phyloP scores from a whole-genome alignment of 1,140 invertebrate species.

The Aphelenchoides besseyi region DNA sequence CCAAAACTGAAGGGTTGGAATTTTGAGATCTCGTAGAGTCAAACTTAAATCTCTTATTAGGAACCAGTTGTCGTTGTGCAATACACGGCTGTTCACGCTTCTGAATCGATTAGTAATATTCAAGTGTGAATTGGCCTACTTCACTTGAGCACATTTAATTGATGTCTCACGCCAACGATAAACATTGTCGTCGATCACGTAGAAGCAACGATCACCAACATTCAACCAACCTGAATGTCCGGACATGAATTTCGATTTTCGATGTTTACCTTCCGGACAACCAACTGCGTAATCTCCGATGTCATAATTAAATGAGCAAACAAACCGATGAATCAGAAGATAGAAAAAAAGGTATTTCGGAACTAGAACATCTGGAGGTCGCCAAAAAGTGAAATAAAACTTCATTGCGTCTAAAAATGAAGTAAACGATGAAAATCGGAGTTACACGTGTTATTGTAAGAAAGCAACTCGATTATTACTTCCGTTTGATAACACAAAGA shows the following conservation, averaged over 20 bases:
- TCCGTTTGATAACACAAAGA: too few species aligned
- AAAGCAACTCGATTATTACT: too few species aligned
- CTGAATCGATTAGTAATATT: not conserved
- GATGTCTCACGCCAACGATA: not conserved
- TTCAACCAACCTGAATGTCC: conserved; percentile 10
- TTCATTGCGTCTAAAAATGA: not conserved
- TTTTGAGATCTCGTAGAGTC: not conserved
- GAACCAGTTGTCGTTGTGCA: conserved; percentile 1
- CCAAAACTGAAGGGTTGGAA: not conserved
- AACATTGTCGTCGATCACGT: conserved; percentile 1
- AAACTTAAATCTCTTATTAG: not conserved
- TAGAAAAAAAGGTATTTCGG: not conserved
- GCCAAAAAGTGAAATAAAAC: not conserved
- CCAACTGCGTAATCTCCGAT: not conserved
- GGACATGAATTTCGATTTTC: too few species aligned
- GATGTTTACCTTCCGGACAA: conserved; percentile 4
- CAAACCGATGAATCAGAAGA: not conserved
- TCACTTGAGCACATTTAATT: conserved; percentile 3
- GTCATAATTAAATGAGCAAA: not conserved
- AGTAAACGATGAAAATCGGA: conserved; percentile 1
- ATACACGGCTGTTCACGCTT: not conserved
- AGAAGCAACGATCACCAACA: not conserved
- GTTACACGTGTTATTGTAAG: too few species aligned
- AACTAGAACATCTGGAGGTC: not conserved
- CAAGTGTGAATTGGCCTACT: not conserved